Base-by-base conservation (phyloP, 2,888 invertebrate species). In the Didymodactylos carnosus region DNA sequence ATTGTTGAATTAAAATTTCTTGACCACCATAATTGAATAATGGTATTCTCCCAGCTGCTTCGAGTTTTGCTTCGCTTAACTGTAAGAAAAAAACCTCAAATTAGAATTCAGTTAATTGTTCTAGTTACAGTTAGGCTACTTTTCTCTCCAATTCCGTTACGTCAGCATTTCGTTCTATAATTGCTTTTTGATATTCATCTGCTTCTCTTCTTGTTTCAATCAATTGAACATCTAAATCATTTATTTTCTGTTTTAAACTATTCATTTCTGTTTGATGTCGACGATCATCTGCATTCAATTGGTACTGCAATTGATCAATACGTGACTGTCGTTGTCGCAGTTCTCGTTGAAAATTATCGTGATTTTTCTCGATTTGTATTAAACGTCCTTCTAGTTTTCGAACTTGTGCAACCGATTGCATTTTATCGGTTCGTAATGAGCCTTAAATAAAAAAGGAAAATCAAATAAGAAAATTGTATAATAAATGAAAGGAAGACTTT, bases 1-100 rank as follows among this genome's bases (percentile, higher is more conserved):
- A 77, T 74, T 83, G 82, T 75, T 83, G 82, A 27, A 83, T 82
- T 39, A 82, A 77, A 39, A 82, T 73, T 73, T 83, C 83, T 81
- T 83, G 77, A 2, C 76, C 76, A 39, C 76, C 76, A 71, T 76
- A 76, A 29, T 76, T 76, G 14, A 75, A 53, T n/a, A 39, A 46
- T 41, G 75, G 70, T 19, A 53, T 73, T 46, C 74, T 51, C 35
- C 41, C 49, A n/a, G 74, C 71, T n/a, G 71, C 29, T 39, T 74
- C 71, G 35, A 74, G 27, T 69, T 74, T 74, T 8, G 71, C 39
- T 41, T 74, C 74, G 62, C 53, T 71, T 71, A 71, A 25, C 39
- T 40, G 40, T n/a, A n/a, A n/a, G n/a, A n/a, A n/a, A n/a, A n/a
- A n/a, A n/a, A n/a, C n/a, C n/a, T n/a, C n/a, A n/a, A n/a, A n/a